phyloP scores from a whole-genome alignment of 2,113 vertebrate species.

The Dipodomys merriami region DNA sequence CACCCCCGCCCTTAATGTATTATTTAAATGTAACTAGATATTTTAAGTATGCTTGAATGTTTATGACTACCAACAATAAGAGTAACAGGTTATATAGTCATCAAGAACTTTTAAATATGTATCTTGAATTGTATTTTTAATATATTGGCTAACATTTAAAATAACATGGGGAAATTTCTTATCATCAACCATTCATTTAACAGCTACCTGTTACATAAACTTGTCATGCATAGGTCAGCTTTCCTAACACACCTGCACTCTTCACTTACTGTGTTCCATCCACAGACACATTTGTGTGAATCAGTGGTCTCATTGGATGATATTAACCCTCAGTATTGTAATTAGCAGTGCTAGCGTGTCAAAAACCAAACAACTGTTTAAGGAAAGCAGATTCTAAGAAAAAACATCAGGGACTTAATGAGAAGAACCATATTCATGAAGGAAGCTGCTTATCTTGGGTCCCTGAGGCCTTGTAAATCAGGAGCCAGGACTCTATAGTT shows the following conservation, averaged over 20 bases:
- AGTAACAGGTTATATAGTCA: neutral
- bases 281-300: conserved; percentile 12
- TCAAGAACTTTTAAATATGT: neutral
- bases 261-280: neutral
- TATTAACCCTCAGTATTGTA: conserved; percentile 39
- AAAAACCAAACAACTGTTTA: neutral
- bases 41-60: neutral
- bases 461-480: neutral
- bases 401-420: neutral
- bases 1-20: neutral
- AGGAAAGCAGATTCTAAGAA: neutral
- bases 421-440: neutral
- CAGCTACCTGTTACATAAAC: neutral
- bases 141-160: conserved; percentile 22
- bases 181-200: neutral
- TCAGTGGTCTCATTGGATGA: neutral
- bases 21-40: conserved; percentile 17
- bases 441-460: neutral
- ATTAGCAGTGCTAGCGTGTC: neutral
- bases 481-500: conserved; percentile 15
- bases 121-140: conserved; percentile 18
- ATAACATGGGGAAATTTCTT: neutral
- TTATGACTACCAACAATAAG: neutral
- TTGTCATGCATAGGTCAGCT: neutral
- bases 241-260: neutral